Base-by-base conservation (phyloP, 2,888 invertebrate genomes). In the Lasioglossum villosulum region DNA sequence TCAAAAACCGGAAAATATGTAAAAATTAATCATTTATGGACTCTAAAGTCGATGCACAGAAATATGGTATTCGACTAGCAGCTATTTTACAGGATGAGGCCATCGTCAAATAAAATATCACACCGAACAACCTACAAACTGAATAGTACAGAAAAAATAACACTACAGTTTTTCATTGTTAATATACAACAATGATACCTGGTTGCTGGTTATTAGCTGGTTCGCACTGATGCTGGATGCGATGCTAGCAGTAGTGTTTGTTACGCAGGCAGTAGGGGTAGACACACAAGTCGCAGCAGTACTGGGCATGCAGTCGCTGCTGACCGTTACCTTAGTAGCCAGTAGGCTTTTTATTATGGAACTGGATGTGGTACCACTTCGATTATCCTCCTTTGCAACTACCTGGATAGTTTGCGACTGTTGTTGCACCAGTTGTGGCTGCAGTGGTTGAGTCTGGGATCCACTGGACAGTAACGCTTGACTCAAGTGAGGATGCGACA, bases 311-410 rank as follows among this genome's bases (percentile, higher is more conserved):
- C 96, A 96, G 95, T 96, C 96, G 96, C 96, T 94, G 94, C 95
- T 94, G 94, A 94, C 92, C 89, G 95, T 96, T 96, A 98, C 98
- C 97, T 99, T 99, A 95, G 98, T 98, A 92, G 99, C 99, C 95
- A 99, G 96, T 90, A 99, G 96, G 96, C 98, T 98, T 96, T 99
- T 99, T 95, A 99, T 99, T 92, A 99, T 96, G 84, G 98, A 98
- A 78, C 98, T 97, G 93, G 97, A 97, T 82, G 96, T 96, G 88
- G 95, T 94, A 89, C 95, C 95, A 89, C 93, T 91, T 86, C 94
- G 91, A 80, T 93, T 92, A 84, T 95, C 95, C 83, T 95, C 94
- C 86, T 93, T 94, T 84, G 93, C 90, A 82, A 95, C 91, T 91
- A 95, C 94, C 90, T 93, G 92, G 88, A 93, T 86, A 82, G 93